Conservation (phyloP, 2,797 vertebrate species). For the Lindbergichthys nudifrons region DNA sequence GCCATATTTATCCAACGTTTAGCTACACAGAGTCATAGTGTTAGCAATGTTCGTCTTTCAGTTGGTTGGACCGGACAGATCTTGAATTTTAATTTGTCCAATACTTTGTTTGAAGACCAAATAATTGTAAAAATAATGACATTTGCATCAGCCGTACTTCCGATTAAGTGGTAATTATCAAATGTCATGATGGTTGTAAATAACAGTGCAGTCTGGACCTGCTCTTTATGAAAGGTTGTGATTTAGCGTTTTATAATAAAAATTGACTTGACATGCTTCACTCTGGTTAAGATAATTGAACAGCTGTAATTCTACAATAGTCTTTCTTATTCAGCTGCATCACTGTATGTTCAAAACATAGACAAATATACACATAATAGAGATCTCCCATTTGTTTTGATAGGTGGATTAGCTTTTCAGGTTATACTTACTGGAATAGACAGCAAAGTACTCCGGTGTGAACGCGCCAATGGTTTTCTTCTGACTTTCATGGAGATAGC, state of each 20-base stretch:
- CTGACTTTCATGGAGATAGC: slow-evolving; percentile 12
- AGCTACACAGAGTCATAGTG: neutral
- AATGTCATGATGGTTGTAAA: too few species aligned
- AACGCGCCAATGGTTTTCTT: slow-evolving; percentile 15
- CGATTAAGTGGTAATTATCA: neutral
- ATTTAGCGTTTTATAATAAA: too few species aligned
- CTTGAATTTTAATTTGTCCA: neutral
- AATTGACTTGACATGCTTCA: neutral
- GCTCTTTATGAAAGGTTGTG: too few species aligned
- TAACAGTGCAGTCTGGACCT: too few species aligned
- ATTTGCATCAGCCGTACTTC: neutral
- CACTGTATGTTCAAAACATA: neutral
- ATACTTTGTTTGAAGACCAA: neutral
- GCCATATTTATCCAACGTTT: neutral
- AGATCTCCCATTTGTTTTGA: neutral
- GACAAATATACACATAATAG: neutral
- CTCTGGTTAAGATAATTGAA: neutral
- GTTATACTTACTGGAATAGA: too few species aligned
- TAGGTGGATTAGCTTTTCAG: neutral
- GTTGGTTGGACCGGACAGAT: neutral
- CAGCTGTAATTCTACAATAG: too few species aligned
- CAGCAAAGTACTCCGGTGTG: too few species aligned
- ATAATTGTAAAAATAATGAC: neutral
- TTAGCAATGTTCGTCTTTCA: neutral
- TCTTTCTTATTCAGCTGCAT: neutral